Evolutionary conservation across 2,888 invertebrate species (phyloP), one percentile per base, ranked within the genome.

Genomic region (Molanna angustata): DNA sequence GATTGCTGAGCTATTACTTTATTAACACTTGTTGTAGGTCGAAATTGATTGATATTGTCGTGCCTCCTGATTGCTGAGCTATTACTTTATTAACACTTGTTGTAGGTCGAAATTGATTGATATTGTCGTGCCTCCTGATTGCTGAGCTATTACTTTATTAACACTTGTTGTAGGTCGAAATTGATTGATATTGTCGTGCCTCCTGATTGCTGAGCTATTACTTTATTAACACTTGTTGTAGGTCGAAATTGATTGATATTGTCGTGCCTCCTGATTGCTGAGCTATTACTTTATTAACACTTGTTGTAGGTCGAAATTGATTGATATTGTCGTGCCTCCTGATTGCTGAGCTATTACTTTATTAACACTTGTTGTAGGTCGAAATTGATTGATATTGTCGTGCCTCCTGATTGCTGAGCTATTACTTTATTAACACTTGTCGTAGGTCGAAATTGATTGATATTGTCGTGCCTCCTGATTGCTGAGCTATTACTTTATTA

Each of bases 1-100:
- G 35, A 35, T 35, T n/a, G 35, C 13, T 35, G 7, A 14, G 35
- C 35, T 35, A 35, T 13, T 35, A 11, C 35, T 35, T 35, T 35
- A n/a, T 35, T 13, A 13, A 13, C 35, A 13, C 13, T 35, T 35
- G 9, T 35, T 9, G 13, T n/a, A n/a, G n/a, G n/a, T n/a, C n/a
- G n/a, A n/a, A n/a, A n/a, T 35, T 35, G 4, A 35, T 13, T 6
- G 9, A 11, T 13, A 11, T n/a, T 13, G 13, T 13, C 13, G 6
- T 35, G 4, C 35, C 35, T n/a, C 35, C 35, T 11, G 35, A 35
- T 35, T n/a, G 35, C 13, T 35, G 7, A 14, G 35, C 35, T 35
- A 35, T 13, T 35, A 11, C 35, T 35, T 35, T 35, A n/a, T 35
- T 13, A 13, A 13, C 35, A 13, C 13, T 35, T 35, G 9, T 35